Evolutionary conservation across 1,140 invertebrate genomes (phyloP).

Genomic region (Papilio dardanus): DNA sequence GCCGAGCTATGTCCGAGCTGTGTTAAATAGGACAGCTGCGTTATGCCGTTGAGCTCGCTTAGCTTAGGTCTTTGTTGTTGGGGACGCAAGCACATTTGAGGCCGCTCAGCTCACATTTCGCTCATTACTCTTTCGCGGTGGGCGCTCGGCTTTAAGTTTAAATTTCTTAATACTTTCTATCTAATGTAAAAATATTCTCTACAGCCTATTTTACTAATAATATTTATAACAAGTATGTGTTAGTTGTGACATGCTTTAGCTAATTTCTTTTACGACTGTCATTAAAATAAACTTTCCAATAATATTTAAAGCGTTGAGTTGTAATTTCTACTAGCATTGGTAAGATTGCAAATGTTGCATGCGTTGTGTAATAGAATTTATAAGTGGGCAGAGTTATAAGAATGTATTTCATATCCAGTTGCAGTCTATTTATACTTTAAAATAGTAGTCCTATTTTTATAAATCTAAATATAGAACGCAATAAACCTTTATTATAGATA

Average conservation of each 20-base stretch:
- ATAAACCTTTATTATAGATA: not conserved
- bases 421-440: not conserved
- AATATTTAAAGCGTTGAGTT: not conserved
- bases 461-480: not conserved
- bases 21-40: no score
- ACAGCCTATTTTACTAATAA: not conserved
- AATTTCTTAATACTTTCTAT: no score
- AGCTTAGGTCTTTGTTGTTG: no score
- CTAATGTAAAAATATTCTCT: not conserved
- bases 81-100: no score
- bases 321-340: not conserved
- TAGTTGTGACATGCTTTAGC: not conserved
- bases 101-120: no score
- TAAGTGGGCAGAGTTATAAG: no score
- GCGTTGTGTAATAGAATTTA: not conserved
- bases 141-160: no score
- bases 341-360: not conserved
- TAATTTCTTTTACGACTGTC: not conserved
- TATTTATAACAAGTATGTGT: not conserved
- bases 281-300: slow-evolving; percentile 2
- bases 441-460: not conserved
- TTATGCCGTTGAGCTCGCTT: no score
- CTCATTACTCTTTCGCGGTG: no score
- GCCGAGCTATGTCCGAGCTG: no score
- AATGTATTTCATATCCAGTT: not conserved